These are phyloP conservation scores for Poecilia wingei DNA, from an alignment of 2,797 vertebrate genomes.

Conservation along the genomic window DNA sequence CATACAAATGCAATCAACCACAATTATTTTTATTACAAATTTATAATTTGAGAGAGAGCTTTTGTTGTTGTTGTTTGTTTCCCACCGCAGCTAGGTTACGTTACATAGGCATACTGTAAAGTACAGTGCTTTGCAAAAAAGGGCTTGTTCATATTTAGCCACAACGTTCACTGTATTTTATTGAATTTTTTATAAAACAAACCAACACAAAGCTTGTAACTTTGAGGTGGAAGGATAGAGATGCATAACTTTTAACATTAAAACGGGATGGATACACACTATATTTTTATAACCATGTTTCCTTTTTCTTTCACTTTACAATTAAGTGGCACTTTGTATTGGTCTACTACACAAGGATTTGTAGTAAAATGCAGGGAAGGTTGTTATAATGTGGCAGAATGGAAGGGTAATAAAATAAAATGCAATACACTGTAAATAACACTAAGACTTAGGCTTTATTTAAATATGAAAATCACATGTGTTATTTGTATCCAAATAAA, in stretches of 20 bases:
- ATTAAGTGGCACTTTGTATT: neutral
- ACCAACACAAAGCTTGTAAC: neutral
- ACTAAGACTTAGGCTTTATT: neutral
- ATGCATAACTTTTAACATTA: neutral
- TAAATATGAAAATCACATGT: conserved; percentile 6
- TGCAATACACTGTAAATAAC: neutral
- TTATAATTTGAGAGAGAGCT: neutral
- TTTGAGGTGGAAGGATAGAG: neutral
- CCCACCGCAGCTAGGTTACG: neutral
- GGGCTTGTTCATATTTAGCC: neutral
- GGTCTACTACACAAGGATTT: neutral
- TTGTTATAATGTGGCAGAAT: neutral
- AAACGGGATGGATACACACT: neutral
- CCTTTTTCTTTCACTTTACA: neutral
- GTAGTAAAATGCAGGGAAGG: neutral
- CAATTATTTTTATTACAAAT: neutral
- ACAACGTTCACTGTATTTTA: neutral
- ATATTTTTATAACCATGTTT: neutral
- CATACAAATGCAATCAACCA: conserved; percentile 23
- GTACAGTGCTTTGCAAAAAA: neutral
- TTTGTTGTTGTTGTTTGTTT: conserved; percentile 4
- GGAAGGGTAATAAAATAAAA: neutral
- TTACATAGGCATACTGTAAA: neutral
- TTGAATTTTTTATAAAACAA: neutral
- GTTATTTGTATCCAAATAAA: neutral